Evolutionary conservation across 2,113 vertebrate species (phyloP).

Genomic region (Lepus timidus): DNA sequence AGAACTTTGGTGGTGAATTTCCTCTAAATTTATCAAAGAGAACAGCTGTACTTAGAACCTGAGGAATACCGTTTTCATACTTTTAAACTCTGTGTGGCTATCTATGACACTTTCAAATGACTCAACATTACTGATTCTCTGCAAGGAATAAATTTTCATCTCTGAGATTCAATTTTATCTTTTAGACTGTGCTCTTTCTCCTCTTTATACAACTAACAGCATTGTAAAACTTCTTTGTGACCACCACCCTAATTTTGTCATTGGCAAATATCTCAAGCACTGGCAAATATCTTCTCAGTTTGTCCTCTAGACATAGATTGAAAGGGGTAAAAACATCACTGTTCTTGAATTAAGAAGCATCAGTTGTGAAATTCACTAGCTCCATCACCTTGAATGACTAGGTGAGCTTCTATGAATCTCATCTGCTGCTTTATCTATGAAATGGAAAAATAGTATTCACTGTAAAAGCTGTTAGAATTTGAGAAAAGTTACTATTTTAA

Average conservation of each 20-base stretch:
- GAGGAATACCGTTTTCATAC: slow-evolving; percentile 15
- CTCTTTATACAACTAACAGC: neutral
- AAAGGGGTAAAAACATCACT: neutral
- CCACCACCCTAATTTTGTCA: neutral
- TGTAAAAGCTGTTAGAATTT: slow-evolving; percentile 32
- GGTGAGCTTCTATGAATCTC: neutral
- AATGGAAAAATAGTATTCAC: slow-evolving; percentile 2
- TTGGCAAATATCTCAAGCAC: neutral
- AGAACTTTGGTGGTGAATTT: slow-evolving; percentile 53
- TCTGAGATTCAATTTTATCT: neutral
- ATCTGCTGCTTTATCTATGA: neutral
- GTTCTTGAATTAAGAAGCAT: slow-evolving; percentile 9
- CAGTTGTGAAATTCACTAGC: neutral
- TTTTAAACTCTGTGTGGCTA: neutral
- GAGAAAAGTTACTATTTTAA: slow-evolving; percentile 34
- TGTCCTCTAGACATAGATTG: neutral
- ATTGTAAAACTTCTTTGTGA: neutral
- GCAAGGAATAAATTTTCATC: neutral
- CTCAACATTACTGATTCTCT: slow-evolving; percentile 3
- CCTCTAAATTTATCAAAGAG: slow-evolving; percentile 53
- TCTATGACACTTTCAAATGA: slow-evolving; percentile 1
- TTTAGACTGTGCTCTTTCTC: neutral
- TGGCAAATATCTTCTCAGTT: neutral
- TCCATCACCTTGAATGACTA: neutral
- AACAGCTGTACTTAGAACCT: neutral